Evolutionary conservation across 2,113 vertebrate species (phyloP), one percentile per base, ranked within the genome.

Genomic region (Rhadina sibilatrix): DNA sequence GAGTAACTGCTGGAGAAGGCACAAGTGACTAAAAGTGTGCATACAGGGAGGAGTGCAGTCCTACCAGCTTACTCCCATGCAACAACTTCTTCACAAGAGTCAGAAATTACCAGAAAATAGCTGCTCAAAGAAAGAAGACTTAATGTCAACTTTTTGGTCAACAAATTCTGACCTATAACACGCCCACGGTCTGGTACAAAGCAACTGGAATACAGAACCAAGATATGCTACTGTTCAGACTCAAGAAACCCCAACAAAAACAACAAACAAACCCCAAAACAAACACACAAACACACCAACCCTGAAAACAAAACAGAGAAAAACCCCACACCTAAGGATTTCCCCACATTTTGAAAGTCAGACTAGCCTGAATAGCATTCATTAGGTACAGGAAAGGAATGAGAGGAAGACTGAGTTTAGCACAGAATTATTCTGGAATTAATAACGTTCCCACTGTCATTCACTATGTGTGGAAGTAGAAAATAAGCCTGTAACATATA

Each of bases 1-100:
- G 85, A 94, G 89, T 93, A 96, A 94, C 38, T 81, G 56, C 23
- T 83, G 53, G 61, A 77, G 94, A 80, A 94, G 95, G 89, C 80
- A 87, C 33, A 38, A 94, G 79, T 77, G 72, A 80, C 94, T 93
- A 69, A 86, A 93, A 96, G 76, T 54, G 90, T 86, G 76, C 64
- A 83, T 1, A 90, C 21, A 92, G 90, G 94, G 90, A 94, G 95
- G 92, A 95, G 95, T 21, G 18, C 87, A 72, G 76, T 75, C 83
- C 76, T 92, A 70, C 83, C 94, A 92, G 79, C 80, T 86, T 44
- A 87, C 50, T 93, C 66, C 91, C 89, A 88, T 89, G 56, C 50
- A 82, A 90, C 64, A 47, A 64, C 54, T 74, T 89, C 64, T 74
- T 52, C 50, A 87, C 7, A 47, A 24, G 23, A 74, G 23, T 12